A percentile compares a stretch with the other conserved stretches of the same genome.
Conservation (phyloP, 2,888 invertebrate genomes). For the Argyresthia albistria region DNA sequence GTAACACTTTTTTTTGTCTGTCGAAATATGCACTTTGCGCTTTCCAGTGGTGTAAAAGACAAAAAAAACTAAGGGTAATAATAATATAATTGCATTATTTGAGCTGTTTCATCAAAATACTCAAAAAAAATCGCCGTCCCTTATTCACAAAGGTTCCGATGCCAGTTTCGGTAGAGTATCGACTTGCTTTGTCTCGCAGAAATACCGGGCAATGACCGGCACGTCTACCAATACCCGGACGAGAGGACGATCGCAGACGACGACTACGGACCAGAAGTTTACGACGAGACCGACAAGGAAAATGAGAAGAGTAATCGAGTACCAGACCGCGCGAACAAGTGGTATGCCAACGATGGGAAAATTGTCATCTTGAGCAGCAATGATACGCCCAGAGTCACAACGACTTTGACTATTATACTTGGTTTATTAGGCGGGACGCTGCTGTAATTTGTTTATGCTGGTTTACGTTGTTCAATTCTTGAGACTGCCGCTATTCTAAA, state of each 20-base stretch:
- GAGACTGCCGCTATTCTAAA: constrained; percentile 4
- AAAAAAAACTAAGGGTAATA: too few species aligned
- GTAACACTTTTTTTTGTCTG: too few species aligned
- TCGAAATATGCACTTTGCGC: too few species aligned
- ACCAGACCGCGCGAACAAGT: constrained; percentile 63
- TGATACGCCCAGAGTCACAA: constrained; percentile 19
- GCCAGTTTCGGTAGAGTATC: too few species aligned
- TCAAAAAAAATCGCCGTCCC: too few species aligned
- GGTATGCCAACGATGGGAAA: constrained; percentile 62
- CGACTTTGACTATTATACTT: constrained; percentile 22
- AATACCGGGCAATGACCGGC: constrained; percentile 64
- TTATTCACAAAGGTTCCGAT: too few species aligned
- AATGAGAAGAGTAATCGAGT: constrained; percentile 57
- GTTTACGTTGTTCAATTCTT: constrained; percentile 5
- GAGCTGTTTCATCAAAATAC: neutral
- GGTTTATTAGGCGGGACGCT: constrained; percentile 10
- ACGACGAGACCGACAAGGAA: constrained; percentile 46
- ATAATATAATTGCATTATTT: too few species aligned
- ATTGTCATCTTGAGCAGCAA: constrained; percentile 30
- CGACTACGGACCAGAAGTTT: constrained; percentile 52
- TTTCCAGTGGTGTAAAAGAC: too few species aligned
- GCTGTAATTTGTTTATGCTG: neutral
- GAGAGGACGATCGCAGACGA: constrained; percentile 50
- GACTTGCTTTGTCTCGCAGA: constrained; percentile 27
- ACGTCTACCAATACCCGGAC: constrained; percentile 54